These are phyloP conservation scores for Platichthys flesus DNA, from an alignment of 2,113 vertebrate genomes.

Conservation along the genomic window DNA sequence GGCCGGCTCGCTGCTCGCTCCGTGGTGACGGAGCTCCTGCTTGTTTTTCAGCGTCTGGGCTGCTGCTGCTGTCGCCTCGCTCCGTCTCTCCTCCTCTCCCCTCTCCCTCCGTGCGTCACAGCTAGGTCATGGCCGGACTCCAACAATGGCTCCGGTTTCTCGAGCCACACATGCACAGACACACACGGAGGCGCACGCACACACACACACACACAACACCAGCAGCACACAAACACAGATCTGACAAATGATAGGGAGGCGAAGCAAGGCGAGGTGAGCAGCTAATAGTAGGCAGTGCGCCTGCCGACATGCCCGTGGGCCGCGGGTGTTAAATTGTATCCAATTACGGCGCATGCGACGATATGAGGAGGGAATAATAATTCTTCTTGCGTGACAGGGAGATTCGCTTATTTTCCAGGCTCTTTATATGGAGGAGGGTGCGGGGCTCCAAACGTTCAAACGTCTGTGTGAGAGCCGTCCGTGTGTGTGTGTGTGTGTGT, in stretches of 20 bases:
- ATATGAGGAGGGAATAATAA: constrained; percentile 76
- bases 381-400: constrained; percentile 79
- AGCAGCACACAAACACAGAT: constrained; percentile 69
- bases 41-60: constrained; percentile 70
- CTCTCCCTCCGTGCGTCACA: constrained; percentile 73
- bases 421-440: constrained; percentile 51
- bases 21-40: constrained; percentile 61
- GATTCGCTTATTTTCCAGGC: constrained; percentile 75
- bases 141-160: constrained; percentile 79
- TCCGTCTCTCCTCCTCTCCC: constrained; percentile 9
- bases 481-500: constrained; percentile 3
- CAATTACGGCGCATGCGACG: constrained; percentile 80
- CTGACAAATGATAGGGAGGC: constrained; percentile 76
- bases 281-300: constrained; percentile 78
- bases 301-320: constrained; percentile 79
- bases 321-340: constrained; percentile 84
- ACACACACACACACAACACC: constrained; percentile 21
- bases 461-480: constrained; percentile 32
- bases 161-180: constrained; percentile 31
- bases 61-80: constrained; percentile 44
- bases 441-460: constrained; percentile 39
- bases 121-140: constrained; percentile 80
- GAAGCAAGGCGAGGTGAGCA: constrained; percentile 73
- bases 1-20: constrained; percentile 36
- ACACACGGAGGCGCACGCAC: constrained; percentile 15